Evolutionary conservation across 2,113 vertebrate species (phyloP), one percentile per base, ranked within the genome.

Genomic region (Melanotaenia duboulayi): DNA sequence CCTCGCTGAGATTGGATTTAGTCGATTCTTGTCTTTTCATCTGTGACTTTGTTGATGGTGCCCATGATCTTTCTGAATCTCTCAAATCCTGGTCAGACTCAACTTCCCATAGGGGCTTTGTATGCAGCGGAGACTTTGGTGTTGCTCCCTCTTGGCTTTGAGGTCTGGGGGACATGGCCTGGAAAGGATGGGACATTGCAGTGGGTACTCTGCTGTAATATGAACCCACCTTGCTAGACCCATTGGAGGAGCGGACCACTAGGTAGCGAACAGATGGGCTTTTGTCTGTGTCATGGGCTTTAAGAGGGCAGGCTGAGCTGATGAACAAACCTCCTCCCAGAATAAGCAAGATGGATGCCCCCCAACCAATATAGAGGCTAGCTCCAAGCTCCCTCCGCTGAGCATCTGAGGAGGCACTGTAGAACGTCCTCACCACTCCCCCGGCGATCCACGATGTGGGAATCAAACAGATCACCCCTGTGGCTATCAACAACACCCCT

Each of bases 291-390:
- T 83, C 39, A 0, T 92, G 60, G 46, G 54, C 48, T 57, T 90
- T 82, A 23, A 77, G 66, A 0, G 94, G 93, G 52, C 95, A 94
- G 40, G 89, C 19, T 0, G 92, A 93, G 84, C 92, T 95, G 88
- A 97, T 96, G 11, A 99, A 95, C 72, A 98, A 81, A 0, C 71
- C 93, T 0, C 97, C 97, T 0, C 97, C 96, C 0, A 98, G 88
- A 22, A 97, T 60, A 46, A 97, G 94, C 20, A 98, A 81, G 0
- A 93, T 89, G 0, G 96, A 87, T 0, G 96, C 91, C 0, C 95
- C 97, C 96, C 96, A 99, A 74, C 96, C 97, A 0, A 99, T 89
- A 69, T 98, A 98, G 48, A 98, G 92, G 0, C 95, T 94, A 0
- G 95, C 93, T 0, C 97, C 97, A 4, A 98, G 86, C 81, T 98